Conservation (phyloP, 1,140 invertebrate genomes). For the Aphidius ervi region DNA sequence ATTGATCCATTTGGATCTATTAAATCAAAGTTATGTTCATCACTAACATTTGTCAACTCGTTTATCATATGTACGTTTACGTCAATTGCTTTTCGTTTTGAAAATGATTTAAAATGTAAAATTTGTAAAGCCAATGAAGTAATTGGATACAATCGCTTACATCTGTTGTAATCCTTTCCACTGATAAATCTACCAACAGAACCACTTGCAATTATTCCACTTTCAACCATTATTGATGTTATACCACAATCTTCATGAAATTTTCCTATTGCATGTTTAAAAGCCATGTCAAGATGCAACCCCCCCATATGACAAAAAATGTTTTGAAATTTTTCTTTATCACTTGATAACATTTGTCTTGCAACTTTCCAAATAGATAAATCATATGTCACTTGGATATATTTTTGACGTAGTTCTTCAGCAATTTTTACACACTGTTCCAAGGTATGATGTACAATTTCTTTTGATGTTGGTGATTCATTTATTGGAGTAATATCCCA, state of each 20-base stretch:
- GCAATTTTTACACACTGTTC: not conserved
- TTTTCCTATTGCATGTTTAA: slow-evolving; percentile 7
- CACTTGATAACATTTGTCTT: not conserved
- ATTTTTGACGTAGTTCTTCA: slow-evolving; percentile 3
- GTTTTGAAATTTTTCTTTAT: not conserved
- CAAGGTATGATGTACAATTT: slow-evolving; percentile 5
- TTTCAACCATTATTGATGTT: slow-evolving; percentile 7
- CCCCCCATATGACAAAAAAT: slow-evolving; percentile 9
- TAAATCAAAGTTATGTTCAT: not conserved
- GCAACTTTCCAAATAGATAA: slow-evolving; percentile 13
- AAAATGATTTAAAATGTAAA: slow-evolving; percentile 30
- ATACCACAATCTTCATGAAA: slow-evolving; percentile 7
- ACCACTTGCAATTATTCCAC: not conserved
- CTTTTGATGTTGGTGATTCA: slow-evolving; percentile 5
- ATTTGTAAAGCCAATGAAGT: slow-evolving; percentile 1
- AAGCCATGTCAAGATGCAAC: slow-evolving; percentile 6
- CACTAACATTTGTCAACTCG: not conserved
- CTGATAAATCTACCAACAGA: not conserved
- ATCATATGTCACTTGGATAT: slow-evolving; percentile 10
- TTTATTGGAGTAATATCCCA: slow-evolving; percentile 11
- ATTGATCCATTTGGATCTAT: slow-evolving; percentile 9
- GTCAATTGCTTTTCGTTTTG: not conserved
- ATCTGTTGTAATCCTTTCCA: slow-evolving; percentile 2
- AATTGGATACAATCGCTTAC: slow-evolving; percentile 6
- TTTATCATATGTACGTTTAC: not conserved